Evolutionary conservation across 2,113 vertebrate genomes (phyloP).

Genomic region (Natator depressus): DNA sequence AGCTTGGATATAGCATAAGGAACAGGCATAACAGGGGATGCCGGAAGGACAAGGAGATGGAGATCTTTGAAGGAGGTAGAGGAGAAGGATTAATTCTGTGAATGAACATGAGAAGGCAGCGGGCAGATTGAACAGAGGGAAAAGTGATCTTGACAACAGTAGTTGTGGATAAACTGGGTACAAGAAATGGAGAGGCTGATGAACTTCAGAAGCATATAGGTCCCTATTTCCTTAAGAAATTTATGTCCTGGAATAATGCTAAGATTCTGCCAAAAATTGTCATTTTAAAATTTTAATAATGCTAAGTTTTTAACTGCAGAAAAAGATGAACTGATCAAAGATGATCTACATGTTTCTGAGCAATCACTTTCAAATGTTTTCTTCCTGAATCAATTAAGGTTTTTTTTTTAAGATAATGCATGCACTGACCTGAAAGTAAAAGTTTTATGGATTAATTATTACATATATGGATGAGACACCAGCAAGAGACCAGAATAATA

Average conservation of each 20-base stretch:
- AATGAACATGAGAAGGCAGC: not conserved
- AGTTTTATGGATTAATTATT: not conserved
- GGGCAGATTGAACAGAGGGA: not conserved
- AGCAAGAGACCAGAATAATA: no score
- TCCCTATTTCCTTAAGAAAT: not conserved
- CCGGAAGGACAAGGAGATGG: not conserved
- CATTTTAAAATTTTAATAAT: not conserved
- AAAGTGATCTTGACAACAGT: not conserved
- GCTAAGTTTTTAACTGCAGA: not conserved
- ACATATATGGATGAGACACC: no score
- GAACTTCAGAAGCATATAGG: not conserved
- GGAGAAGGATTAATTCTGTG: not conserved
- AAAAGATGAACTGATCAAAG: not conserved
- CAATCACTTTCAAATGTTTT: not conserved
- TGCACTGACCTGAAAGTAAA: not conserved
- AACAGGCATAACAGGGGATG: not conserved
- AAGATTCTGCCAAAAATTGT: not conserved
- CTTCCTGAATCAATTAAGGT: not conserved
- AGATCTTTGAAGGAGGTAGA: not conserved
- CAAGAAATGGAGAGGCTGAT: not conserved
- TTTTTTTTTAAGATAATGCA: not conserved
- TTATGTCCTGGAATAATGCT: not conserved
- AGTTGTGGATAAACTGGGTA: not conserved
- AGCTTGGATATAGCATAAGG: not conserved
- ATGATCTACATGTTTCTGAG: not conserved